A percentile compares a stretch with the other conserved stretches of the same genome.
Evolutionary conservation across 2,797 vertebrate species (phyloP).

Genomic region (Sebastes variabilis): DNA sequence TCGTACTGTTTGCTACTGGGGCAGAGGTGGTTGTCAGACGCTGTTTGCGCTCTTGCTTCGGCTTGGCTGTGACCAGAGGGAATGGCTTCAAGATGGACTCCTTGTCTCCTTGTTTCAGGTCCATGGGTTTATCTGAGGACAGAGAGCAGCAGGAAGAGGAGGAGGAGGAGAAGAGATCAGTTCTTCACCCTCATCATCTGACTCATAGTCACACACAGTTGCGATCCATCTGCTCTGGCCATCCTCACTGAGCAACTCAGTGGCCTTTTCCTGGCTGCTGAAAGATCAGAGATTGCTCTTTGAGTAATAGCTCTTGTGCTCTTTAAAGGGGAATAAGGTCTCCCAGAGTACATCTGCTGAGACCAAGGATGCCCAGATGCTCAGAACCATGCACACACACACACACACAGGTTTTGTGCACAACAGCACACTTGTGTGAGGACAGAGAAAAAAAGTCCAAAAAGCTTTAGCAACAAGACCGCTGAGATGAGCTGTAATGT

Average conservation of each 20-base stretch:
- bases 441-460: not conserved
- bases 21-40: conserved; percentile 67
- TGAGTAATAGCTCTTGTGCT: conserved; percentile 48
- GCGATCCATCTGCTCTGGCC: conserved; percentile 76
- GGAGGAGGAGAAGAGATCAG: conserved; percentile 57
- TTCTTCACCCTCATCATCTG: conserved; percentile 58
- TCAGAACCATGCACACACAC: conserved; percentile 4
- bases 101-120: conserved; percentile 74
- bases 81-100: conserved; percentile 76
- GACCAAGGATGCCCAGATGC: conserved; percentile 46
- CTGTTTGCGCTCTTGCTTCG: conserved; percentile 71
- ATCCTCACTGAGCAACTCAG: conserved; percentile 57
- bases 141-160: conserved; percentile 29
- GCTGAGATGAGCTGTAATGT: not conserved
- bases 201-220: conserved; percentile 70
- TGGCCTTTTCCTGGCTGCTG: conserved; percentile 59
- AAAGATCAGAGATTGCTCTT: conserved; percentile 51
- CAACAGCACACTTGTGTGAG: not conserved
- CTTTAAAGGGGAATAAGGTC: conserved; percentile 35
- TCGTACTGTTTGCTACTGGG: conserved; percentile 72
- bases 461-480: not conserved
- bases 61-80: conserved; percentile 74
- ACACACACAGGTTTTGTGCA: not conserved
- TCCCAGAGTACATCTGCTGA: conserved; percentile 44
- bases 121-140: conserved; percentile 79